Conservation (phyloP, 1,140 invertebrate genomes). For the Dinothrombium tinctorium region DNA sequence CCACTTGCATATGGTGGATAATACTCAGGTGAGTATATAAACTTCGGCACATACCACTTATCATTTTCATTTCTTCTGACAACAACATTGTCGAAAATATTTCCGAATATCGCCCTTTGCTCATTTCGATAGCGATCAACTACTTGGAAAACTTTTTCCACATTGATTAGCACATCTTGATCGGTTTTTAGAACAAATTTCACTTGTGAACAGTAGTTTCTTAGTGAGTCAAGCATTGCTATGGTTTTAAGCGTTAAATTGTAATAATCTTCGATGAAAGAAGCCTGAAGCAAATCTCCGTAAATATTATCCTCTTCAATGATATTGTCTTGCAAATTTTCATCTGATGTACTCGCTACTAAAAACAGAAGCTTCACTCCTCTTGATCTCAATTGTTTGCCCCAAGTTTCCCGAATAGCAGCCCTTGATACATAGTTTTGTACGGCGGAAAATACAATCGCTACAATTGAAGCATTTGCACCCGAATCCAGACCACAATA, state of each 20-base stretch:
- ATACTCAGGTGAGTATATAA: too few relatives aligned
- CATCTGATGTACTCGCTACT: slow-evolving; percentile 7
- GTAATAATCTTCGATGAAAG: slow-evolving; percentile 20
- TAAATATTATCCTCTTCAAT: slow-evolving; percentile 12
- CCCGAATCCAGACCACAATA: slow-evolving; percentile 11
- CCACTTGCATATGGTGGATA: too few relatives aligned
- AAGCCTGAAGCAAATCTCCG: slow-evolving; percentile 15
- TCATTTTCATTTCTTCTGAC: too few relatives aligned
- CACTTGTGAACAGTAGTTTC: slow-evolving; percentile 32
- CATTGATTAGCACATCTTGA: slow-evolving; percentile 58
- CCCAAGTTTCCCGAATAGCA: slow-evolving; percentile 60
- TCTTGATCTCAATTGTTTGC: slow-evolving; percentile 16
- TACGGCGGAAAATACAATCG: slow-evolving; percentile 45
- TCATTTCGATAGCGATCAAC: too few relatives aligned
- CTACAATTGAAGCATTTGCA: slow-evolving; percentile 25
- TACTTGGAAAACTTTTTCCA: too few relatives aligned
- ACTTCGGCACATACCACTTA: too few relatives aligned
- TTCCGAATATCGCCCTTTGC: too few relatives aligned
- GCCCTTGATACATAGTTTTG: slow-evolving; percentile 33
- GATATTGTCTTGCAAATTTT: slow-evolving; percentile 7
- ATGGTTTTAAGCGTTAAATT: slow-evolving; percentile 21
- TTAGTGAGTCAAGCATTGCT: slow-evolving; percentile 25
- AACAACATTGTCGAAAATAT: too few relatives aligned
- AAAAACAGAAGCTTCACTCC: slow-evolving; percentile 14
- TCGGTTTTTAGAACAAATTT: slow-evolving; percentile 55